Evolutionary conservation across 2,888 invertebrate genomes (phyloP), one percentile per base, ranked within the genome.

Genomic region (Gymnosoma rotundatum): DNA sequence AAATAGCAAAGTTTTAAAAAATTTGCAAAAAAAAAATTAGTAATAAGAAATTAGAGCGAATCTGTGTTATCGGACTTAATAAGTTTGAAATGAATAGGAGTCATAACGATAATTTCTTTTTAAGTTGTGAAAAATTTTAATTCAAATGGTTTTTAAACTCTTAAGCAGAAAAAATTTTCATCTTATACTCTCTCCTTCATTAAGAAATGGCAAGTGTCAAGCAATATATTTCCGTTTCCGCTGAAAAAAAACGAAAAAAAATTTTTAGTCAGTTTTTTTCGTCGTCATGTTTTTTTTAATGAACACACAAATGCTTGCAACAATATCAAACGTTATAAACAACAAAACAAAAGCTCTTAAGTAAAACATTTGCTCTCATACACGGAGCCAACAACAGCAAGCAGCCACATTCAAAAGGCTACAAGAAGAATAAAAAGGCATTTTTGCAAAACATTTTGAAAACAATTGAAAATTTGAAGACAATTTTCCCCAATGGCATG

Each of bases 161-260:
- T 48, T 48, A 48, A 20, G 16, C 50, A 18, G 50, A 20, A 20
- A 9, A n/a, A 7, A 8, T 18, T 52, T 18, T 8, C 14, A 7
- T 18, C 10, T 18, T 5, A 2, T 9, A 0, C 14, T n/a, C 12
- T 50, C 32, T 50, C n/a, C 16, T 20, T 7, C 14, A 67, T 73
- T 42, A 69, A 67, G 32, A 45, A 72, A 64, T 56, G 45, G 73
- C 58, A 69, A 69, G 80, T 84, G 83, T 80, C 80, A 84, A 84
- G 73, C 72, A 80, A 76, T 78, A 76, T 78, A 78, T 84, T 78
- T 84, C 83, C 83, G 76, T 84, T 84, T 80, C 78, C 80, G 67
- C 21, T 67, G n/a, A n/a, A n/a, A n/a, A n/a, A n/a, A n/a, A n/a
- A n/a, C n/a, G n/a, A n/a, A n/a, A n/a, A n/a, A n/a, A n/a, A n/a